Percentiles rank a stretch among this genome's conserved stretches.
These are phyloP conservation scores for Cordilura impudica DNA, from an alignment of 2,888 invertebrate species.

Conservation along the genomic window DNA sequence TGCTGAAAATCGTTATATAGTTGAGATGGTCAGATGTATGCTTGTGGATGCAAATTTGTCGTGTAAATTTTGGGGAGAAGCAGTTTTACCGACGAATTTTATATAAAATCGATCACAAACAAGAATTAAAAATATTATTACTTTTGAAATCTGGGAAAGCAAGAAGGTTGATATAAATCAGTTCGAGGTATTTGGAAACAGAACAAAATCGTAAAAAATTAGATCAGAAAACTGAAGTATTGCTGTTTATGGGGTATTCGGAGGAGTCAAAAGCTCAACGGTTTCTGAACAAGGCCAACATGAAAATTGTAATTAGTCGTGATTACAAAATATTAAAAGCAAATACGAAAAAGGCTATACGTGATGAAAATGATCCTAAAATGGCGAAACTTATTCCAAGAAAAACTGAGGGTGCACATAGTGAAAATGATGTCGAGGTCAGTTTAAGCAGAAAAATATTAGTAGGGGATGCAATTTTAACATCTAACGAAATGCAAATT, in stretches of 20 bases:
- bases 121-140: slow-evolving; percentile 67
- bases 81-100: slow-evolving; percentile 71
- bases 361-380: slow-evolving; percentile 1
- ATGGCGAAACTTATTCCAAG: slow-evolving; percentile 3
- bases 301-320: too few species aligned
- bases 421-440: slow-evolving; percentile 3
- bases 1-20: too few species aligned
- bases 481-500: too few species aligned
- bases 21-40: too few species aligned
- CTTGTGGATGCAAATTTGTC: slow-evolving; percentile 63
- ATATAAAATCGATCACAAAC: slow-evolving; percentile 72
- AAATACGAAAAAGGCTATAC: too few species aligned
- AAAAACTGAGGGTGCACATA: background rate
- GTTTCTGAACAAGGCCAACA: too few species aligned
- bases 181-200: slow-evolving; percentile 10
- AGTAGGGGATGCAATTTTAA: background rate
- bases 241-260: too few species aligned
- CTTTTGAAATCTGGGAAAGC: slow-evolving; percentile 67
- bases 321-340: too few species aligned
- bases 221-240: slow-evolving; percentile 15
- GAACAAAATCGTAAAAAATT: slow-evolving; percentile 2
- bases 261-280: too few species aligned
- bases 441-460: background rate
- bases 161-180: slow-evolving; percentile 24
- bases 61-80: slow-evolving; percentile 73